phyloP scores from a whole-genome alignment of 2,113 vertebrate genomes.

The Barnardius zonarius region DNA sequence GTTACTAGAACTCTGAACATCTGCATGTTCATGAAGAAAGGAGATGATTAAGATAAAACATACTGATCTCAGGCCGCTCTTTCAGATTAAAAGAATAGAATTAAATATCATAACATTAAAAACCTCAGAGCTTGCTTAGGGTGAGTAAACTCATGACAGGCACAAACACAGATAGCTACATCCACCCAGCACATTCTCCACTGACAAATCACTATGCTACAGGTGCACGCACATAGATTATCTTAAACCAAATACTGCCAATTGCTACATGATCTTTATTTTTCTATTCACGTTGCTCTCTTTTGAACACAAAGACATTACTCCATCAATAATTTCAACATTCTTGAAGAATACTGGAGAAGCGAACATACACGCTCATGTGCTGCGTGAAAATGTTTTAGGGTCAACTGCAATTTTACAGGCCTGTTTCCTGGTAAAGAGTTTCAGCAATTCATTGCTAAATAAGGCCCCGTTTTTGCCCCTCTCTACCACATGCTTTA shows the following conservation, averaged over 20 bases:
- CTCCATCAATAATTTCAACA: neutral
- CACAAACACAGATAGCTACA: neutral
- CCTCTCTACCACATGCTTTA: neutral
- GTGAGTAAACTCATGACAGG: neutral
- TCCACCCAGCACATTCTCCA: neutral
- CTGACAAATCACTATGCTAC: neutral
- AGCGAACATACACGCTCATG: neutral
- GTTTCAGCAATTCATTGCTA: neutral
- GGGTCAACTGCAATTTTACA: neutral
- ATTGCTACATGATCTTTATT: neutral
- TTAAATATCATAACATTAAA: conserved; percentile 15
- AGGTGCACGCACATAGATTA: neutral
- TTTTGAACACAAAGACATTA: neutral
- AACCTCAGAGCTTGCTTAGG: neutral
- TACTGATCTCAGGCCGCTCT: neutral
- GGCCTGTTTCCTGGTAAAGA: neutral
- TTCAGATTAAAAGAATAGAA: conserved; percentile 50
- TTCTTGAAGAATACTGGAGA: neutral
- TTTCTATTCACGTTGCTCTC: neutral
- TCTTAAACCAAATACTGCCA: neutral
- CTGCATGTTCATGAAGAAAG: conserved; percentile 52
- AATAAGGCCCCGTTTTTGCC: neutral
- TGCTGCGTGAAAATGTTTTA: neutral
- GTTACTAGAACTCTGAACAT: conserved; percentile 19
- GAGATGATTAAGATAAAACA: conserved; percentile 48